Base-by-base conservation (phyloP, 30 jellyfish, hydroid and myxozoan species). In the Clytia hemisphaerica region DNA sequence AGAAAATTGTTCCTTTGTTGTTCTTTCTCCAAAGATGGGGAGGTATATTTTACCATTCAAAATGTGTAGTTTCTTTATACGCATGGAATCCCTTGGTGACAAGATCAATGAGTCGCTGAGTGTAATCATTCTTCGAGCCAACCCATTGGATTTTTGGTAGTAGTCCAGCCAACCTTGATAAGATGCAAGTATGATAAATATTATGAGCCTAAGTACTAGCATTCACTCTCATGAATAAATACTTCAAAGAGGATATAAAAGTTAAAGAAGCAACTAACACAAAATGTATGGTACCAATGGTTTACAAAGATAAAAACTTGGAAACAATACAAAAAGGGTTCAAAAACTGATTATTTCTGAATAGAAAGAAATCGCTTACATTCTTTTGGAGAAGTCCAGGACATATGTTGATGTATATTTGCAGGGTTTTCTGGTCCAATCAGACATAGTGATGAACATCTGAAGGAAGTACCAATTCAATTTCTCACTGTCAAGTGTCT, bases 21-120 rank as follows among this genome's bases (percentile, higher is more conserved):
- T n/a, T n/a, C n/a, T n/a, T n/a, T n/a, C n/a, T n/a, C n/a, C n/a
- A n/a, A n/a, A n/a, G n/a, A n/a, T n/a, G n/a, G n/a, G n/a, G n/a
- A n/a, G n/a, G n/a, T n/a, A n/a, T n/a, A n/a, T n/a, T n/a, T n/a
- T 62, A 89, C 98, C 93, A 66, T 76, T 89, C 98, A 76, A 75
- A 82, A 29, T 71, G 80, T 35, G 82, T 59, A 37, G 83, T 76
- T 49, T 75, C 95, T 57, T 73, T 76, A 80, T 89, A 89, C 3
- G 98, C 71, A 67, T 89, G 64, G 63, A 67, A 76, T 2, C 80
- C 83, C 22, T 89, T 95, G 29, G 76, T 7, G 2, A 91, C 93
- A 34, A 81, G 34, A 6, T 76, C 61, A 0, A 89, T 62, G 18
- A 81, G 55, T 6, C 53, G 25, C 34, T 65, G 59, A 48, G 98